Base-by-base conservation (phyloP, 2,113 vertebrate genomes). In the Paradisaea rubra region DNA sequence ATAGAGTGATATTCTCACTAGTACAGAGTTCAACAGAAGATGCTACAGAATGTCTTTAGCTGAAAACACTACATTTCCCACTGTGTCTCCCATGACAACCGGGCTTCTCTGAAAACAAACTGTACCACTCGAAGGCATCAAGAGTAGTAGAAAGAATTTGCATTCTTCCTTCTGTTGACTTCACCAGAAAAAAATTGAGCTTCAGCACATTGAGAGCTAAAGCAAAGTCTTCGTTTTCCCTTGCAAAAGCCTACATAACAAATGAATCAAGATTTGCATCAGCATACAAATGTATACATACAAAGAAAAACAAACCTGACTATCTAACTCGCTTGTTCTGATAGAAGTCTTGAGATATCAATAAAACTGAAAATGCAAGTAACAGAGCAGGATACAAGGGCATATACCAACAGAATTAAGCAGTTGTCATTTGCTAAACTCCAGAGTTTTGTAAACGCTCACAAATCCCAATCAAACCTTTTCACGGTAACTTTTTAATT, bases 61-160 rank as follows among this genome's bases (percentile, higher is more conserved):
- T 88, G 70, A 82, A 93, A 94, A 85, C 47, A 86, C 50, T 69
- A 45, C 35, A 71, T 89, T 95, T 96, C 90, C 88, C 71, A 90
- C 88, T 89, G 84, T 91, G 93, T 94, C 54, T 91, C 79, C 85
- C 82, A 69, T 95, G 90, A 96, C 92, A 95, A 94, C 81, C 74
- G 82, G 45, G 25, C 71, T 94, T 42, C 42, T 88, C 92, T 80
- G 81, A 93, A 94, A 94, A 91, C 53, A 93, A 69, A 77, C 71
- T 88, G 73, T 72, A 92, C 57, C 63, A 70, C 54, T 78, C 88
- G 42, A 94, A 92, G 70, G 63, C 30, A 1, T 88, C 45, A 93
- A 89, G 30, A 85, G 61, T 65, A 83, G n/a, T 20, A 84, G 59
- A 91, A 87, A 93, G 57, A 91, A 68, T 83, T 96, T 84, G 30